These are phyloP conservation scores for Lophotriccus pileatus DNA, from an alignment of 2,797 vertebrate species.

Conservation along the genomic window DNA sequence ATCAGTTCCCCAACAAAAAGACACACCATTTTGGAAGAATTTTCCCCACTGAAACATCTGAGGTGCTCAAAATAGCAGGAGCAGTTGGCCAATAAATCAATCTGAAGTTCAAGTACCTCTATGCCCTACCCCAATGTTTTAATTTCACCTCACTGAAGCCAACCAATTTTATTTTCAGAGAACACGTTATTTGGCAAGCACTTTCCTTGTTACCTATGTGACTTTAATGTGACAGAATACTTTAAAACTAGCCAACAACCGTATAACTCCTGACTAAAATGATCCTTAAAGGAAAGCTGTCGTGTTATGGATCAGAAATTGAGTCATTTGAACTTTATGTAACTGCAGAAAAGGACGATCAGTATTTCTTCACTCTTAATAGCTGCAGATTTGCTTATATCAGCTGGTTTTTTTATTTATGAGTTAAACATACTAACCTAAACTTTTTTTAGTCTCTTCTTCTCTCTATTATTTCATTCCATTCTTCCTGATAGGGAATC, in stretches of 20 bases:
- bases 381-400: neutral
- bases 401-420: neutral
- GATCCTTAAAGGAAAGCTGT: slow-evolving; percentile 20
- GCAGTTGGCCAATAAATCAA: neutral
- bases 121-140: neutral
- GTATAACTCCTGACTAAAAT: neutral
- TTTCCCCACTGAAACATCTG: neutral
- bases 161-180: slow-evolving; percentile 12
- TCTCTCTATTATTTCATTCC: neutral
- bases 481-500: neutral
- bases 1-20: neutral
- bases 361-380: neutral
- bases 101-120: neutral
- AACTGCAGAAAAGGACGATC: neutral
- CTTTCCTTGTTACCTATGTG: neutral
- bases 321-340: neutral
- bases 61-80: neutral
- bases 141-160: slow-evolving; percentile 3
- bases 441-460: neutral
- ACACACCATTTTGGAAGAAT: neutral
- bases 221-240: neutral
- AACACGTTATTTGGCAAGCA: neutral
- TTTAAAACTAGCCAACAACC: neutral
- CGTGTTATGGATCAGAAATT: neutral
- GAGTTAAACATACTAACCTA: neutral